These are phyloP conservation scores for Okapia johnstoni DNA, from an alignment of 2,113 vertebrate genomes.

Conservation along the genomic window DNA sequence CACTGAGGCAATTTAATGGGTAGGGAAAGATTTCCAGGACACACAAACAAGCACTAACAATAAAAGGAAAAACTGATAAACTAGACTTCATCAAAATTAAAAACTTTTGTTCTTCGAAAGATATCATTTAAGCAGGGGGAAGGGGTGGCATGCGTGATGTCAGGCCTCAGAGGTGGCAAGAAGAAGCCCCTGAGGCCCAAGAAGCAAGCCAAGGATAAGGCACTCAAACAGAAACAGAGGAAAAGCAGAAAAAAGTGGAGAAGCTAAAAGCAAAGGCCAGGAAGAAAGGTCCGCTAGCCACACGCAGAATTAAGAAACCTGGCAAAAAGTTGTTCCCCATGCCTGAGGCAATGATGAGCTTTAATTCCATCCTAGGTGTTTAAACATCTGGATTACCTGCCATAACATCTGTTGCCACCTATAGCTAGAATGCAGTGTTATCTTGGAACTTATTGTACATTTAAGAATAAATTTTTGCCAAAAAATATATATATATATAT, in stretches of 20 bases:
- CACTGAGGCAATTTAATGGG: not conserved
- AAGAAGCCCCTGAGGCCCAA: not conserved
- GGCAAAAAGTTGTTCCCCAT: not conserved
- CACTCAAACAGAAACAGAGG: not conserved
- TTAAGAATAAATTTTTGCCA: not conserved
- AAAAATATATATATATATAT: not conserved
- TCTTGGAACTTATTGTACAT: not conserved
- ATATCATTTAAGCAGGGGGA: not conserved
- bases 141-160: not conserved
- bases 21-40: not conserved
- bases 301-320: not conserved
- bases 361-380: not conserved
- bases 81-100: constrained; percentile 17
- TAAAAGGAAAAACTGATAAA: constrained; percentile 30
- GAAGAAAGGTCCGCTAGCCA: not conserved
- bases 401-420: not conserved
- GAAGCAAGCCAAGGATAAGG: not conserved
- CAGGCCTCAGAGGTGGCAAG: not conserved
- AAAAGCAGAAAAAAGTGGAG: not conserved
- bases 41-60: not conserved
- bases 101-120: constrained; percentile 6
- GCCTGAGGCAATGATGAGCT: not conserved
- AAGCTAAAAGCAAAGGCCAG: not conserved
- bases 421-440: not conserved
- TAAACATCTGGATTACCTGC: not conserved